Evolutionary conservation across 53 echinoderm and acorn worm species (phyloP), one percentile per base, ranked within the genome.

Genomic region (Holothuria leucospilota): DNA sequence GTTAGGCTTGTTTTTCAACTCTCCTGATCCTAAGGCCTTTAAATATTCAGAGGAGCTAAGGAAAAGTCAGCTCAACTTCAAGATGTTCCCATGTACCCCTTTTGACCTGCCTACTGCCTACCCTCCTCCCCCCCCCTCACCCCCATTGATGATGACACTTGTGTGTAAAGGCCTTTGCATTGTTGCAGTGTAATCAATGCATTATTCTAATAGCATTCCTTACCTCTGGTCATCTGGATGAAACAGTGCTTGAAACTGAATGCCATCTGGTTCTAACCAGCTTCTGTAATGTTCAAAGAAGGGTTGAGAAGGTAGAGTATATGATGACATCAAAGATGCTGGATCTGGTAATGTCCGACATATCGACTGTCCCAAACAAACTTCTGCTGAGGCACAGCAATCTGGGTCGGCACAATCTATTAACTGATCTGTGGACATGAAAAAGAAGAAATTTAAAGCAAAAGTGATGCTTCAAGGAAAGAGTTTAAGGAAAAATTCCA

Each of bases 331-430:
- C 75, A 96, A 53, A 20, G 72, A 87, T 38, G 66, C 25, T 64
- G 99, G 95, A 68, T 93, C 90, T 20, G 99, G 95, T 2, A 90
- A 89, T 10, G 86, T 89, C 65, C 68, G 84, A 65, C 99, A 99
- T 15, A 95, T 77, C 30, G 80, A 80, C 59, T 84, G 87, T 34
- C 89, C 77, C 34, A 82, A 82, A 29, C 99, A 99, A 82, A 85
- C 88, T 39, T 92, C 41, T 20, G 90, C 81, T 30, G 79, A 78
- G 51, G 69, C 69, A 61, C 99, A 99, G 79, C 99, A 99, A 67
- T 99, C 99, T 20, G 99, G 99, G 65, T 99, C 99, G 29, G 90
- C 87, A 63, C 99, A 99, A 42, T 99, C 99, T 51, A 89, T 99
- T 40, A 95, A 73, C 28, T 83, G 72, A 77, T 99, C 99, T 96